Evolutionary conservation across 2,797 vertebrate species (phyloP), one percentile per base, ranked within the genome.

Genomic region (Chelon labrosus): DNA sequence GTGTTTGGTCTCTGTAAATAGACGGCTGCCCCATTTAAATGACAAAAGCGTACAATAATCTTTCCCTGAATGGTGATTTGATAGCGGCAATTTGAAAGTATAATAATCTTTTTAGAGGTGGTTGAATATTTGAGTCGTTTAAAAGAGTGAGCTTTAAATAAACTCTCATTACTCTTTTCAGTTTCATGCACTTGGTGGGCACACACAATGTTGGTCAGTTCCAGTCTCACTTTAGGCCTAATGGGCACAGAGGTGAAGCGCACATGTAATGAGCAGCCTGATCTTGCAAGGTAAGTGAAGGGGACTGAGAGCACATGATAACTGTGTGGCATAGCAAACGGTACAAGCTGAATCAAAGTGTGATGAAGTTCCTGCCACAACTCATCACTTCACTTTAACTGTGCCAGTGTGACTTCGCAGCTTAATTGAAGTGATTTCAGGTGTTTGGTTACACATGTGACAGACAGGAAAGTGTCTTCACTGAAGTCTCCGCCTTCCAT

Each of bases 371-470:
- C 65, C 80, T 83, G 83, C 61, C 81, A 72, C 67, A 64, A 37
- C 63, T 60, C 49, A 75, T 88, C 61, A 57, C 49, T 83, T 79
- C 73, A 62, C 58, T 76, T 70, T 57, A 70, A 58, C 71, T 27
- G 53, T 35, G 65, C 69, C 62, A 65, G 72, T 37, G 14, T 57
- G 77, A 65, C 71, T 74, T 82, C 66, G 65, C 70, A 52, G 60
- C 77, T 71, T 88, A 74, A 85, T 80, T 87, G 70, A 83, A 86
- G 68, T 65, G 78, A 82, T 85, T 77, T 84, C 80, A 87, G 84
- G 82, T 90, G 85, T 89, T 89, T 71, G 61, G 74, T 81, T 79
- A 57, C 66, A 71, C 72, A 60, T 55, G 77, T 77, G 88, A 83
- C 63, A 70, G 79, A 70, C 50, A 55, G 65, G 22, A 12, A 74